phyloP scores from a whole-genome alignment of 2,113 vertebrate species.

The Nothobranchius furzeri region DNA sequence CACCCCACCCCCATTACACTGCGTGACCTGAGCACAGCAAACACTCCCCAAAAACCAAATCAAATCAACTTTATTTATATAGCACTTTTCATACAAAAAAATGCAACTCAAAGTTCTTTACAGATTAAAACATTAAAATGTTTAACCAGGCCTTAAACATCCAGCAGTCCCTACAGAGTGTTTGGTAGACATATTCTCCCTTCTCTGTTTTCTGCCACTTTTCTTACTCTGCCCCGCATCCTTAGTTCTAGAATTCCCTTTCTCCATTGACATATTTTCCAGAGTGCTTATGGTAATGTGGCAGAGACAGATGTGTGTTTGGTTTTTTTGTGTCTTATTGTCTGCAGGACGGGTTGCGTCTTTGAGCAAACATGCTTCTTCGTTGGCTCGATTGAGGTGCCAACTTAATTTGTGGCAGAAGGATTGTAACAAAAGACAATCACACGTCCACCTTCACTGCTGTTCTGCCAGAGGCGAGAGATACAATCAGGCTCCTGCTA shows the following conservation, averaged over 20 bases:
- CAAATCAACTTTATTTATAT: too few relatives aligned
- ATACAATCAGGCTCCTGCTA: constrained; percentile 73
- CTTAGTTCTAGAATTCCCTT: constrained; percentile 12
- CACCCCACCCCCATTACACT: constrained; percentile 46
- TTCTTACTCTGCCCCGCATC: not conserved
- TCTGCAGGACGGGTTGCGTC: constrained; percentile 7
- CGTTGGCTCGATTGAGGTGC: constrained; percentile 43
- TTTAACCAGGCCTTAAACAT: constrained; percentile 64
- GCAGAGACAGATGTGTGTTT: constrained; percentile 38
- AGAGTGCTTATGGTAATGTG: constrained; percentile 22
- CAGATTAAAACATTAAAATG: too few relatives aligned
- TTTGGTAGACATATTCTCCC: constrained; percentile 63
- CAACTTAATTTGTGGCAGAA: constrained; percentile 67
- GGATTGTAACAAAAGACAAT: constrained; percentile 68
- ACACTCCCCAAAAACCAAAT: constrained; percentile 64
- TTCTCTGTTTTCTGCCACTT: constrained; percentile 25
- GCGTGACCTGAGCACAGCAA: constrained; percentile 66
- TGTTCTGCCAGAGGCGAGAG: constrained; percentile 60
- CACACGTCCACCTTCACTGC: constrained; percentile 53
- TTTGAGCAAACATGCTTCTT: constrained; percentile 33
- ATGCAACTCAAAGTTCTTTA: too few relatives aligned
- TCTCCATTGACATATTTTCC: constrained; percentile 25
- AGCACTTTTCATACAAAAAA: too few relatives aligned
- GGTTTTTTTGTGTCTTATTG: constrained; percentile 8
- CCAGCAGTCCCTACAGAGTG: constrained; percentile 62